Evolutionary conservation across 2,113 vertebrate species (phyloP), one percentile per base, ranked within the genome.

Genomic region (Myrmophylax atrothorax): DNA sequence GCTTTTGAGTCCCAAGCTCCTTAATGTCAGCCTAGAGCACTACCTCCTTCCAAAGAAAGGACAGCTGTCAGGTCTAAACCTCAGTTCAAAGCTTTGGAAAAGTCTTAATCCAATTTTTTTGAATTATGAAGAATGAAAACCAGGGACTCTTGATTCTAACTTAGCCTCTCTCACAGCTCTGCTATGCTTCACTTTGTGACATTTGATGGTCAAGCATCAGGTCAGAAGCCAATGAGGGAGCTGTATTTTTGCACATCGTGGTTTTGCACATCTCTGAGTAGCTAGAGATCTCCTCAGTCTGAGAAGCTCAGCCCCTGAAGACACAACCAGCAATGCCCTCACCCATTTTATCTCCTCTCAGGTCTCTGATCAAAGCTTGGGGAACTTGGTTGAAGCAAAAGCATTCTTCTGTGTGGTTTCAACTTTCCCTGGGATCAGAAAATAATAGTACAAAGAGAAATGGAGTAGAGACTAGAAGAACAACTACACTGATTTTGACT

Each of bases 241-340:
- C 9, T 38, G 10, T 35, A 0, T 7, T 60, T 84, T 47, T 49
- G 15, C n/a, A 73, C 7, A 4, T 4, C 0, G 0, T 60, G 44
- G 3, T 79, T 91, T 83, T 50, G 20, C 23, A 38, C 8, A 28
- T 37, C 10, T 83, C 40, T 58, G 37, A 38, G 46, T 18, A 58
- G 55, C n/a, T 13, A 12, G 55, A 29, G 28, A 46, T 46, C 50
- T 82, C 33, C 17, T 72, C 26, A 35, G 10, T 8, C 52, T 55
- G 50, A 74, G 72, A 62, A 69, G 10, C 22, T 87, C 80, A 87
- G 10, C 11, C 31, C 25, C 53, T 4, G 1, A 91, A 91, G 44
- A 26, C 12, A 56, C 58, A 76, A 11, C 8, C 5, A 38, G 8
- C 10, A 68, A 28, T 38, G 35, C 5, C 25, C 35, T 8, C 1